phyloP scores from a whole-genome alignment of 2,888 invertebrate genomes.

The Glaucopsyche alexis region DNA sequence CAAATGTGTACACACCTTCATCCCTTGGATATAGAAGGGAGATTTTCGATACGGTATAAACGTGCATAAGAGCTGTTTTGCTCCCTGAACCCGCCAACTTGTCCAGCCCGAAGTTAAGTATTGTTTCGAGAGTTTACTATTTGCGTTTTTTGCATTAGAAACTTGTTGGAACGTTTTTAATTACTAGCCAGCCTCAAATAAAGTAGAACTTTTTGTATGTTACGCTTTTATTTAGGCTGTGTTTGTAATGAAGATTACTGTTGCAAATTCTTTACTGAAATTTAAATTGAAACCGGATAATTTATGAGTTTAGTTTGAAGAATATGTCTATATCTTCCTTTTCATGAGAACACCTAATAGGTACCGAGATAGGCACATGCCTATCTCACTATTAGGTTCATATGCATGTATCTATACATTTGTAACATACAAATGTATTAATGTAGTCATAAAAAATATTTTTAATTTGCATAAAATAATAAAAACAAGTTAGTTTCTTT shows the following conservation, averaged over 20 bases:
- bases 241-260: background rate
- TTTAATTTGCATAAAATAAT: no score
- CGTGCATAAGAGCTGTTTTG: conserved; percentile 33
- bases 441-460: no score
- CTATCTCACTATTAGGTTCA: no score
- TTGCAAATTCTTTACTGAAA: background rate
- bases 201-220: background rate
- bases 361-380: no score
- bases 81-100: conserved; percentile 24
- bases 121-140: conserved; percentile 23
- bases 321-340: no score
- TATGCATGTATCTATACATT: no score
- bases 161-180: conserved; percentile 18
- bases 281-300: background rate
- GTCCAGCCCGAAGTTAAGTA: conserved; percentile 2
- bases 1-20: conserved; percentile 38
- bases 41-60: conserved; percentile 41
- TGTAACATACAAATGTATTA: no score
- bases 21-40: conserved; percentile 54
- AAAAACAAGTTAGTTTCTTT: no score
- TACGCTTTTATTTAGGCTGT: background rate
- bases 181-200: conserved; percentile 11
- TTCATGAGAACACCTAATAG: no score
- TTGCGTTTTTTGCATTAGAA: conserved; percentile 22
- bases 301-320: background rate